Evolutionary conservation across 2,888 invertebrate species (phyloP), one percentile per base, ranked within the genome.

Genomic region (Agonum fuliginosum): DNA sequence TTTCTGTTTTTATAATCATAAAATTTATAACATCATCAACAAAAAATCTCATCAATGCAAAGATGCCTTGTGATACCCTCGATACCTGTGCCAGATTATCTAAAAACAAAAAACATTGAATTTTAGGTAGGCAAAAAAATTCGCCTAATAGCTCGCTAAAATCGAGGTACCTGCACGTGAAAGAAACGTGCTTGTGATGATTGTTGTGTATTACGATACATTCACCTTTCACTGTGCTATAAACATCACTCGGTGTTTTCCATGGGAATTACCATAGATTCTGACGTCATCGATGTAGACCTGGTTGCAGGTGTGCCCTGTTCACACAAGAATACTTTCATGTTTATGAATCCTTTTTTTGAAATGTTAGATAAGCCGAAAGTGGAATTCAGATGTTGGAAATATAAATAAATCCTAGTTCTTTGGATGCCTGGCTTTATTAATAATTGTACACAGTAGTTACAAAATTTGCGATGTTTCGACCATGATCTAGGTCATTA

Each of bases 81-180:
- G 37, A 37, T 37, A 37, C 37, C 37, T 37, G 37, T n/a, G 37
- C 37, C n/a, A 37, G 12, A 37, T 37, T 37, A 37, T 37, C 4
- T n/a, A 37, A 37, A 37, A 37, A 37, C n/a, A 37, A 37, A 37
- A 8, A 37, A 37, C 12, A 37, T 37, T 37, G 37, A 12, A 12
- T 37, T 37, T n/a, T 37, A n/a, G 37, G 10, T 37, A n/a, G 37
- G n/a, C 5, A 5, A 37, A 37, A 37, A 37, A 37, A 37, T 3
- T 3, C 37, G 2, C 8, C 3, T 37, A 37, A 37, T 37, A 37
- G 37, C 10, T n/a, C 12, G 37, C 12, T 37, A 37, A 37, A 37
- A 37, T 37, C 37, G 54, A 54, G 54, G n/a, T 37, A n/a, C n/a
- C 12, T 24, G 22, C 54, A 54, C 54, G 54, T 54, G 54, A 20